These are phyloP conservation scores for Spilogale gracilis DNA, from an alignment of 2,113 vertebrate species.

Conservation along the genomic window DNA sequence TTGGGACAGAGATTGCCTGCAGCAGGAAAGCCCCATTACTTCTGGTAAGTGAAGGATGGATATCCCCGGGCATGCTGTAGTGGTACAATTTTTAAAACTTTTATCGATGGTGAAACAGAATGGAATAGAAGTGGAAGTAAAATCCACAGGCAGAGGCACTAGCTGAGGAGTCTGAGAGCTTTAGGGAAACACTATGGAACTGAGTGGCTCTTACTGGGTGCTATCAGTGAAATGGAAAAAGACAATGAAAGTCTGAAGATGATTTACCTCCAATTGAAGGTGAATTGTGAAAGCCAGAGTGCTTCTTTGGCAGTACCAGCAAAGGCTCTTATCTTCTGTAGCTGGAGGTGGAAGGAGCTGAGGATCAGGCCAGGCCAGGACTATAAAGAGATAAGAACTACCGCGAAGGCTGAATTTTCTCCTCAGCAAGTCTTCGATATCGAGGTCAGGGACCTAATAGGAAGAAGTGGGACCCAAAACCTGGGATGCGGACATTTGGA, in stretches of 20 bases:
- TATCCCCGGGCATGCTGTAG: background rate
- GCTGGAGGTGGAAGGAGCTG: conserved; percentile 1
- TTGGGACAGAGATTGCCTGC: background rate
- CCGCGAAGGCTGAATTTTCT: background rate
- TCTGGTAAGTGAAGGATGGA: background rate
- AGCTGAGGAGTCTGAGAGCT: background rate
- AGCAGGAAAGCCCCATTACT: background rate
- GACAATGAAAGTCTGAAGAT: background rate
- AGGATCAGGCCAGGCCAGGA: conserved; percentile 33
- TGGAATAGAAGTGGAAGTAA: background rate
- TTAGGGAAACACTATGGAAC: background rate
- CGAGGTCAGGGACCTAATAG: background rate
- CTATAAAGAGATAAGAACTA: background rate
- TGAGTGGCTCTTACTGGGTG: background rate
- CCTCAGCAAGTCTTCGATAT: background rate
- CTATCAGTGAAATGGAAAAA: background rate
- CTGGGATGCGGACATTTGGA: background rate
- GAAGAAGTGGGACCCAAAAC: background rate
- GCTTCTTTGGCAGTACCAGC: background rate
- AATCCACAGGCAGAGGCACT: background rate
- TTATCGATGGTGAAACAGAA: background rate
- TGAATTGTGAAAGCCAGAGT: conserved; percentile 20
- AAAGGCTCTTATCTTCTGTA: conserved; percentile 49
- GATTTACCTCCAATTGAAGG: background rate
- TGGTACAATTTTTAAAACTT: background rate